phyloP scores from a whole-genome alignment of 2,113 vertebrate species.

The Neogobius melanostomus region DNA sequence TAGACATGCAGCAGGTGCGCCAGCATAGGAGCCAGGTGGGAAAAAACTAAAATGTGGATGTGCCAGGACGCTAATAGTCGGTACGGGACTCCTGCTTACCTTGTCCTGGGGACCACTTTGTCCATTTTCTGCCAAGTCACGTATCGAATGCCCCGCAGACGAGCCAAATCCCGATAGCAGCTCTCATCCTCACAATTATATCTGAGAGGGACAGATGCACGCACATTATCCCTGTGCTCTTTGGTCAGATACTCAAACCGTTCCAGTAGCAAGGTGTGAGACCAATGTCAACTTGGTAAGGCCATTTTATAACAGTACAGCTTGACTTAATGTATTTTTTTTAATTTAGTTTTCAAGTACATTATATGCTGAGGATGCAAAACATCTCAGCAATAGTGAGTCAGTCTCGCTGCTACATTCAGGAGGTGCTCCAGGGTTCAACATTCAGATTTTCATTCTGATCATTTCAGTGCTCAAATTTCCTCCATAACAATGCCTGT shows the following conservation, averaged over 20 bases:
- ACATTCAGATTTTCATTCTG: too few species aligned
- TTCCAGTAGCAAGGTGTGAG: slow-evolving; percentile 45
- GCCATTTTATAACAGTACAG: slow-evolving; percentile 54
- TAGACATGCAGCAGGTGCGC: slow-evolving; percentile 13
- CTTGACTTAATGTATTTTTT: too few species aligned
- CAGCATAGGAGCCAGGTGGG: slow-evolving; percentile 8
- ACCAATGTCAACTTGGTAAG: slow-evolving; percentile 70
- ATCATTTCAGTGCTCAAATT: too few species aligned
- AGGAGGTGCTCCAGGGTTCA: too few species aligned
- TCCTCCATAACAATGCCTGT: too few species aligned
- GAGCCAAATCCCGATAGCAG: slow-evolving; percentile 94
- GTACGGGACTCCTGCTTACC: slow-evolving; percentile 73
- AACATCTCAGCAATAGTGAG: too few species aligned
- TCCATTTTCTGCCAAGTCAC: slow-evolving; percentile 89
- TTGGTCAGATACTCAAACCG: slow-evolving; percentile 25
- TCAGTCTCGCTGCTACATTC: too few species aligned
- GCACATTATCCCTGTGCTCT: slow-evolving; percentile 53
- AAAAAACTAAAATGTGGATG: slow-evolving; percentile 12
- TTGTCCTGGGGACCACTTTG: slow-evolving; percentile 95
- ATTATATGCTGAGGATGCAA: too few species aligned
- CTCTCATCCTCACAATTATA: slow-evolving; percentile 98
- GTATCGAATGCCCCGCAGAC: slow-evolving; percentile 90
- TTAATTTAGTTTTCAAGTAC: too few species aligned
- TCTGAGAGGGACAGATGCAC: slow-evolving; percentile 73
- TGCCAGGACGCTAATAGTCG: slow-evolving; percentile 21